Percentiles rank a stretch among this genome's conserved stretches.
Conservation (phyloP, 2,113 vertebrate species). For the Pomatostomus ruficeps region DNA sequence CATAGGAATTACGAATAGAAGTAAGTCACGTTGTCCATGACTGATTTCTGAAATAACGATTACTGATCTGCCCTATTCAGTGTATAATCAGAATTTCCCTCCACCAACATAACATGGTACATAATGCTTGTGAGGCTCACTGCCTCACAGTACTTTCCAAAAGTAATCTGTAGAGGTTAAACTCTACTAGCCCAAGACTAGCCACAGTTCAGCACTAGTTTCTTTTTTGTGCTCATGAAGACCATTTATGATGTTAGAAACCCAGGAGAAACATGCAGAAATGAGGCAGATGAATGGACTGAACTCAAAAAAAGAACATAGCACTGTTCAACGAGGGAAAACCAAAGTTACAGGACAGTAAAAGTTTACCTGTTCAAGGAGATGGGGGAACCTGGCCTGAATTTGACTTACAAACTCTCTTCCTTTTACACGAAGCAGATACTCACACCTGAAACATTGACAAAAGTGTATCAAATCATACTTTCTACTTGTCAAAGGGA, state of each 20-base stretch:
- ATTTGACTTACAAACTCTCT: conserved; percentile 91
- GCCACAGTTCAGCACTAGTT: background rate
- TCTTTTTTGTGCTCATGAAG: background rate
- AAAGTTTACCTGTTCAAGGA: conserved; percentile 90
- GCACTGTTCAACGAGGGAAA: background rate
- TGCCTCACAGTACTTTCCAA: background rate
- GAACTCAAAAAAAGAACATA: background rate
- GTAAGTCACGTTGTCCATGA: background rate
- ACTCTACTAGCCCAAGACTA: background rate
- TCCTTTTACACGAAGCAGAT: conserved; percentile 89
- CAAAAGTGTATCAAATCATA: background rate
- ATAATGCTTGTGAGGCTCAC: no score
- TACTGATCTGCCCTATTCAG: background rate
- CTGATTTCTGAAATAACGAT: background rate
- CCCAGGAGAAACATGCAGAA: background rate
- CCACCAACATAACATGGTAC: background rate
- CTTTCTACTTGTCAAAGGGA: background rate
- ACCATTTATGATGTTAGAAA: background rate
- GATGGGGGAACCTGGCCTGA: conserved; percentile 92
- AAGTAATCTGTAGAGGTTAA: background rate
- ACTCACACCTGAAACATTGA: conserved; percentile 85
- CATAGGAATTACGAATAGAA: background rate
- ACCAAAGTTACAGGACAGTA: background rate
- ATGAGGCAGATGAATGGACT: background rate
- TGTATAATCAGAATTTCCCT: background rate